Conservation (phyloP, 2,113 vertebrate genomes). For the Oncorhynchus kisutch region DNA sequence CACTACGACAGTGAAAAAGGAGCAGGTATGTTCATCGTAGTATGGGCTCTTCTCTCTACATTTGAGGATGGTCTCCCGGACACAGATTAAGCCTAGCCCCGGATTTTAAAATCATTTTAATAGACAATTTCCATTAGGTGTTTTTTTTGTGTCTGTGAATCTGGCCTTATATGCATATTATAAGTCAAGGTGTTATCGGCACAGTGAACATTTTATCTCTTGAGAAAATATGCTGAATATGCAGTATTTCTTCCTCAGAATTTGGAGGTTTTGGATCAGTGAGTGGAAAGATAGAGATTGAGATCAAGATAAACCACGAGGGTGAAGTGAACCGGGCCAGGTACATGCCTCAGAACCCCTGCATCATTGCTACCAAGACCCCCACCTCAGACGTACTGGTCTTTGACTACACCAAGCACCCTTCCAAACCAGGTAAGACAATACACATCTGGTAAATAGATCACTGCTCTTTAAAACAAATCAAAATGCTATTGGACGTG, state of each 20-base stretch:
- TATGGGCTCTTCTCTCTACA: neutral
- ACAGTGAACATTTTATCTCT: neutral
- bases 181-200: neutral
- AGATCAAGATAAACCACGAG: slow-evolving; percentile 95
- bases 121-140: no score
- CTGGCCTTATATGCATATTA: no score
- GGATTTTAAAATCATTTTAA: no score
- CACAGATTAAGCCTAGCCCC: no score
- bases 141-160: no score
- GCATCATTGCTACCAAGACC: slow-evolving; percentile 92
- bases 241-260: slow-evolving; percentile 67
- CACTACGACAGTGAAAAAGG: slow-evolving; percentile 92
- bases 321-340: slow-evolving; percentile 92
- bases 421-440: slow-evolving; percentile 83
- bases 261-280: slow-evolving; percentile 94
- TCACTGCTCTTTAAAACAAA: no score
- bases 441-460: no score
- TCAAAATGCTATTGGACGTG: no score
- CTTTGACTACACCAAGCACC: slow-evolving; percentile 93
- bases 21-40: slow-evolving; percentile 50
- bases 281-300: slow-evolving; percentile 89
- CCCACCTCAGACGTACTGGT: slow-evolving; percentile 91
- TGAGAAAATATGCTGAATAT: neutral
- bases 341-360: slow-evolving; percentile 92
- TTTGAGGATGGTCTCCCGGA: no score